These are phyloP conservation scores for Abscondita cerata DNA, from an alignment of 2,888 invertebrate genomes.

Conservation along the genomic window DNA sequence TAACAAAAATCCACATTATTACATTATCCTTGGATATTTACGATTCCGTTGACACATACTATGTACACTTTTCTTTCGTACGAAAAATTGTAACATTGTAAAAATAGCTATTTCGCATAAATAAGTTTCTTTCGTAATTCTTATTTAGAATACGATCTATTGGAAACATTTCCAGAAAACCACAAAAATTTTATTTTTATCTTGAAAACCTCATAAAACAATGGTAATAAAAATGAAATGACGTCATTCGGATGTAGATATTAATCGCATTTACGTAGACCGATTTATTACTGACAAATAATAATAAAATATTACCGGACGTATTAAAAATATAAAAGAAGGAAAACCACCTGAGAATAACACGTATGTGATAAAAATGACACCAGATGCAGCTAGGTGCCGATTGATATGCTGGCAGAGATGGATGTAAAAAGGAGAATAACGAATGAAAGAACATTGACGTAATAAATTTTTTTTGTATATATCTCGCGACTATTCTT, in stretches of 20 bases:
- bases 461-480: background rate
- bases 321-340: too few species aligned
- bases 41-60: too few species aligned
- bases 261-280: background rate
- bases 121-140: too few species aligned
- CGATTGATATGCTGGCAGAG: slow-evolving; percentile 15
- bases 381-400: background rate
- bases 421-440: slow-evolving; percentile 10
- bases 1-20: too few species aligned
- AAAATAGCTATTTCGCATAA: too few species aligned
- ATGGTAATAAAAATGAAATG: background rate
- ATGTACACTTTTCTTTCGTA: too few species aligned
- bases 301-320: background rate
- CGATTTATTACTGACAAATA: background rate
- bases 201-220: background rate
- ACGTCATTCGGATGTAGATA: background rate
- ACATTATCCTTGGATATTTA: too few species aligned
- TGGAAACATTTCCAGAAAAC: background rate
- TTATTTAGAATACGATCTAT: too few species aligned
- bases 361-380: slow-evolving; percentile 7
- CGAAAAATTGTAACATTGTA: too few species aligned
- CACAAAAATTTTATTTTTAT: background rate
- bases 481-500: too few species aligned
- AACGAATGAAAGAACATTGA: background rate
- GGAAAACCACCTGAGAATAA: slow-evolving; percentile 1